These are phyloP conservation scores for Pachyrhynchus sulphureomaculatus DNA, from an alignment of 1,140 invertebrate species.

Conservation along the genomic window DNA sequence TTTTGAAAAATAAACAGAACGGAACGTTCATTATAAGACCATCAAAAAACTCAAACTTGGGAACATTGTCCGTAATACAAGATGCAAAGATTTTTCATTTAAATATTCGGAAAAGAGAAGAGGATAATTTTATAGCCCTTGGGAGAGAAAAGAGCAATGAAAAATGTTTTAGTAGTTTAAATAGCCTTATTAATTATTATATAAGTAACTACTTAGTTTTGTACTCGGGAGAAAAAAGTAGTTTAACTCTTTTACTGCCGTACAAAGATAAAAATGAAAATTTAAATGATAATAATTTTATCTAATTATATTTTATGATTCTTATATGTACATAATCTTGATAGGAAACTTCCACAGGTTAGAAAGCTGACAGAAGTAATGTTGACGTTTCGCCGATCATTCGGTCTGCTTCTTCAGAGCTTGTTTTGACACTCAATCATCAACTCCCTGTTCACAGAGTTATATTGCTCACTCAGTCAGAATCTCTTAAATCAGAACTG, in stretches of 20 bases:
- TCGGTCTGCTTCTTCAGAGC: too few relatives aligned
- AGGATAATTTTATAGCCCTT: constrained; percentile 35
- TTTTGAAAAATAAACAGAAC: constrained; percentile 42
- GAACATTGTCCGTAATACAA: constrained; percentile 44
- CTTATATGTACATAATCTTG: too few relatives aligned
- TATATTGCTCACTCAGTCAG: too few relatives aligned
- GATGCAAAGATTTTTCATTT: constrained; percentile 46
- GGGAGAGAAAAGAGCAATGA: constrained; percentile 46
- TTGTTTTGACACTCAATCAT: too few relatives aligned
- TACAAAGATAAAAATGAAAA: constrained; percentile 45
- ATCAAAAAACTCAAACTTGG: constrained; percentile 38
- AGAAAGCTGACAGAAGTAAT: too few relatives aligned
- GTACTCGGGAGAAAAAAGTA: constrained; percentile 39
- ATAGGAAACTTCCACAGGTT: too few relatives aligned
- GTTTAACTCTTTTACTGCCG: constrained; percentile 43
- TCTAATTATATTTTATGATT: too few relatives aligned
- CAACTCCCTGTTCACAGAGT: too few relatives aligned
- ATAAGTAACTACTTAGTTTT: constrained; percentile 49
- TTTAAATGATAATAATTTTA: not conserved
- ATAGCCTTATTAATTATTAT: constrained; percentile 48
- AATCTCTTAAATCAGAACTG: too few relatives aligned
- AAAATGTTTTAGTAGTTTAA: constrained; percentile 43
- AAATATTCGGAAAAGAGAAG: constrained; percentile 32
- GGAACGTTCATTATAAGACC: constrained; percentile 50
- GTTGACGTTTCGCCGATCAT: too few relatives aligned